Base-by-base conservation (phyloP, 2,113 vertebrate species). In the Urocolius indicus region DNA sequence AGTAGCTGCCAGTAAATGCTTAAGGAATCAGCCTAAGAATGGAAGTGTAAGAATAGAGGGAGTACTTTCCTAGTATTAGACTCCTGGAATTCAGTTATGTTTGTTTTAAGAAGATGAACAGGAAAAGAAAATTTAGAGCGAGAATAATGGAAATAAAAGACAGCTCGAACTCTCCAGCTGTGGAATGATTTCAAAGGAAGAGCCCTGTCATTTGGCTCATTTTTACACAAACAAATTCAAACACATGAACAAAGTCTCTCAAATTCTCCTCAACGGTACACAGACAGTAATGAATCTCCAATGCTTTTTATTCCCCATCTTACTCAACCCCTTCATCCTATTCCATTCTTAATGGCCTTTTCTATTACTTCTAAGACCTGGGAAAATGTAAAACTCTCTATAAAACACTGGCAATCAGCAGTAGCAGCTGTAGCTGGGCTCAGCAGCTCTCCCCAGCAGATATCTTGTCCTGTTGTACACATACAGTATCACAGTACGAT, bases 91-190 rank as follows among this genome's bases (percentile, higher is more conserved):
- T 57, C 61, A 75, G 55, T 7, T 30, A 18, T 87, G 84, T 94
- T 96, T 95, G 91, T 81, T 96, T 86, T 63, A 94, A 88, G 58
- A 76, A 63, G 34, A 61, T 63, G 58, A 84, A 78, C 38, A 94
- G 91, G 73, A 92, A 79, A 88, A 80, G 55, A 86, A 78, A 74
- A 86, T 45, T 45, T 27, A 17, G 73, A 79, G 38, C 48, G 36
- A 84, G 69, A 89, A 81, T 71, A 87, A 87, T 58, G 48, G 68
- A 63, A 90, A 77, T 78, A 78, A 71, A 81, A 65, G 80, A 30
- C 34, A 72, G 90, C 24, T 41, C 13, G 11, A 80, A 68, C 67
- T 73, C 55, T 78, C 38, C 65, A 52, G 61, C 71, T 80, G 46
- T 16, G 58, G 76, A 73, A 75, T 63, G 55, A 24, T 71, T 95